phyloP scores from a whole-genome alignment of 2,797 vertebrate genomes.

The Chelonia mydas region DNA sequence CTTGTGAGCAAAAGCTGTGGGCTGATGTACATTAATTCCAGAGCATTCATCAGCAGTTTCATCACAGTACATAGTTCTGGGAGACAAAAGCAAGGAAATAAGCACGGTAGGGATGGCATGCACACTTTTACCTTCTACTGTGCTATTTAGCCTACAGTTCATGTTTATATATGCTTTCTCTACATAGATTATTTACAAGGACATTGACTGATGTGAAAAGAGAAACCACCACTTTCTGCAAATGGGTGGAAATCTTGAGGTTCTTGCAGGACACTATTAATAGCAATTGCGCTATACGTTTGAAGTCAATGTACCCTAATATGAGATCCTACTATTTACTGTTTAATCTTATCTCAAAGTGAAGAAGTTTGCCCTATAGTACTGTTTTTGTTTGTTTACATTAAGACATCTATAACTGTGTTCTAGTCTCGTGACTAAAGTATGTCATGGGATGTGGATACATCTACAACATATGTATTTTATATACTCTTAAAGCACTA shows the following conservation, averaged over 20 bases:
- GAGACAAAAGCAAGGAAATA: conserved; percentile 57
- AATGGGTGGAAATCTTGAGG: not conserved
- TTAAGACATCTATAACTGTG: not conserved
- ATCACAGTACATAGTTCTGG: conserved; percentile 94
- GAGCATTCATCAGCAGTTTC: conserved; percentile 93
- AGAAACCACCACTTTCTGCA: not conserved
- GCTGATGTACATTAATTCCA: conserved; percentile 94
- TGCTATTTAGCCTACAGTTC: not conserved
- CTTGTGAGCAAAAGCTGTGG: conserved; percentile 95
- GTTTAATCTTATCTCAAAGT: not conserved
- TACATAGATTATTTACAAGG: not conserved
- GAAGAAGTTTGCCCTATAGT: not conserved
- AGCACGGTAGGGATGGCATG: not conserved
- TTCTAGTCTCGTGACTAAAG: not conserved
- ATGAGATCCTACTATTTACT: not conserved
- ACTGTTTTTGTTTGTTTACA: not conserved
- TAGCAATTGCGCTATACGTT: not conserved
- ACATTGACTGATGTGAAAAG: not conserved
- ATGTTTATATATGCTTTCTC: not conserved
- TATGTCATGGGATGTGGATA: not conserved
- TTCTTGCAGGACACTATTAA: not conserved
- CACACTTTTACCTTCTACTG: not conserved
- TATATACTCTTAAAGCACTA: not conserved
- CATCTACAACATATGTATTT: not conserved
- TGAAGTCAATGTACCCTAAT: not conserved